Conservation (phyloP, 2,113 vertebrate species). For the Seriola aureovittata region DNA sequence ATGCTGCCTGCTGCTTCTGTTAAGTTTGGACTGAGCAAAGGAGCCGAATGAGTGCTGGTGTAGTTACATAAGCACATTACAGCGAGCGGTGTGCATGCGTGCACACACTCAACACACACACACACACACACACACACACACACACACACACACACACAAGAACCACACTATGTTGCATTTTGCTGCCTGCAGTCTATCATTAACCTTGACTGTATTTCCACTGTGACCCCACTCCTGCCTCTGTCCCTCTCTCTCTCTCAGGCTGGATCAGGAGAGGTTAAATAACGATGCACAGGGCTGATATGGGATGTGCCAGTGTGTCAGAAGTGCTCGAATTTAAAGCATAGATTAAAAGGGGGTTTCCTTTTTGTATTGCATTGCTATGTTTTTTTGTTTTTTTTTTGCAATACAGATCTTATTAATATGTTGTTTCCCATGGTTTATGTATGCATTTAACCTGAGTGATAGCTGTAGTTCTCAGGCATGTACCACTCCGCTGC, state of each 20-base stretch:
- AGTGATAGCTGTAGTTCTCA: background rate
- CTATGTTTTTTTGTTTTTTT: background rate
- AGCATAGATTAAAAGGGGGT: background rate
- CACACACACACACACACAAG: conserved; percentile 27
- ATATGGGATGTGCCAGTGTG: conserved; percentile 24
- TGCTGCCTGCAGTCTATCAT: conserved; percentile 75
- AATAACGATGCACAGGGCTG: conserved; percentile 39
- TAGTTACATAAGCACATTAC: conserved; percentile 76
- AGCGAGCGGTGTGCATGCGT: conserved; percentile 17
- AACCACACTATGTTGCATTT: conserved; percentile 43
- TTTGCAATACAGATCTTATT: background rate
- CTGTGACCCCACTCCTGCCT: conserved; percentile 56
- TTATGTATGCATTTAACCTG: background rate
- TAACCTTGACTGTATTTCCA: conserved; percentile 81
- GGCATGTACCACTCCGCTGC: background rate
- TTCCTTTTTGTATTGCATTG: background rate
- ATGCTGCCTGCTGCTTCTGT: conserved; percentile 40
- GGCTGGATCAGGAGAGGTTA: conserved; percentile 53
- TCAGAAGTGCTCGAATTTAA: conserved; percentile 27
- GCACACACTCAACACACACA: conserved; percentile 30
- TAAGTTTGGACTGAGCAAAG: conserved; percentile 47
- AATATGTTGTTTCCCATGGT: background rate
- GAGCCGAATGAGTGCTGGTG: conserved; percentile 51
- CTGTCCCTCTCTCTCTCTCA: conserved; percentile 28
- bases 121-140: conserved; percentile 38